Evolutionary conservation across 2,888 invertebrate species (phyloP), one percentile per base, ranked within the genome.

Genomic region (Nesidiocoris tenuis): DNA sequence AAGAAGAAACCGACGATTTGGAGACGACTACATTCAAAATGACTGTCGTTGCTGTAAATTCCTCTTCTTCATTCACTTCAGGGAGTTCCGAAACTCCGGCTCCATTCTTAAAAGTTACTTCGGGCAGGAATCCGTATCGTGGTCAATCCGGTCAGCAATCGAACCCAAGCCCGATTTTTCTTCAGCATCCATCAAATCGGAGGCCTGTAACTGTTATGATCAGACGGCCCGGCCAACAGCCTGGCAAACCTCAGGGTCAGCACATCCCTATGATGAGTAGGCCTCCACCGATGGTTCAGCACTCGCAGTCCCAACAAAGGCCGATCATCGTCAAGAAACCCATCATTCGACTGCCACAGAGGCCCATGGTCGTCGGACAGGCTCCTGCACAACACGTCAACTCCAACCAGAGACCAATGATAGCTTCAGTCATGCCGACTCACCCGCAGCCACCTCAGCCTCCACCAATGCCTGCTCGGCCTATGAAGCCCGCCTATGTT

Each of bases 251-350:
- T 5, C 76, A 76, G 16, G 21, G 61, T 19, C 72, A 61, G 21
- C 78, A 78, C 39, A 54, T 72, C 18, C 78, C 77, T 19, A 75
- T 75, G 24, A 79, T 78, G 75, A 75, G 76, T 61, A 56, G 77
- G 5, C 79, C 78, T 16, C 66, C 65, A 1, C 74, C 68, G 21
- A 76, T 79, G 76, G 23, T 76, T 5, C 78, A 78, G n/a, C 78
- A 78, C 23, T 56, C 77, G 5, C 75, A 67, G 3, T 71, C 65
- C 17, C 79, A 77, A 12, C 76, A 74, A 12, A 77, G 80, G 18
- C 80, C 80, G 1, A 71, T 80, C 2, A 77, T 79, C 7, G 74
- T 80, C 2, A 80, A 80, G 72, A 80, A 80, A 39, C 80, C 80
- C 25, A 63, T 79, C 2, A 57, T 79, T 21, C 75, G 79, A 54